Base-by-base conservation (phyloP, 2,113 vertebrate genomes). In the Bothrops jararaca region DNA sequence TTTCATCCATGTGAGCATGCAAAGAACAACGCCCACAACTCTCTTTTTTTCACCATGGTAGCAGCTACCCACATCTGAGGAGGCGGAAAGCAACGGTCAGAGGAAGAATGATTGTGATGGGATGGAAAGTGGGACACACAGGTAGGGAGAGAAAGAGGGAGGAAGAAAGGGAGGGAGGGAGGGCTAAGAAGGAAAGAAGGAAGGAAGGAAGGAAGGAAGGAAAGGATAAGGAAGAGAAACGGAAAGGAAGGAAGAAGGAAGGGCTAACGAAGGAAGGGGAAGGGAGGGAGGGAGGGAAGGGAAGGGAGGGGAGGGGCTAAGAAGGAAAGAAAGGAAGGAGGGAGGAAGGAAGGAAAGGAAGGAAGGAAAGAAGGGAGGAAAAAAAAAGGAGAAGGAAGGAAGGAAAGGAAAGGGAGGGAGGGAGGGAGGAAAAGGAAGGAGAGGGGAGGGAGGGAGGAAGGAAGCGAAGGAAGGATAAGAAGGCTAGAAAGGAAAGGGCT, bases 21-120 rank as follows among this genome's bases (percentile, higher is more conserved):
- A 13, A 95, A 96, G 93, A 95, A 97, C 95, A 92, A 97, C 97
- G 95, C 97, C 97, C 97, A 97, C 97, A 96, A 48, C 91, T 91
- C 89, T 0, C 3, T 39, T 80, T 80, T 93, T 92, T 96, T 95
- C 96, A 94, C 97, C 97, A 96, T 96, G 97, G 97, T 88, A 97
- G 97, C 98, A 96, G 96, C 97, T 96, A 91, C 97, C 97, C 97
- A 98, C 97, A 96, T 96, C 94, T 94, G 90, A 94, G 69, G 91
- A 93, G 56, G n/a, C 18, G 60, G 93, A 54, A 91, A 80, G 26
- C 26, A 57, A 9, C 0, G 74, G 60, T 34, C 88, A 87, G 85
- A 64, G 48, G 52, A 50, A 60, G 45, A 58, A 91, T 54, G 52
- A 29, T 11, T 22, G 13, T 53, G 8, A 39, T 39, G 48, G 57